These are phyloP conservation scores for Plutomurus gul DNA, from an alignment of 1,140 invertebrate species.

Conservation along the genomic window DNA sequence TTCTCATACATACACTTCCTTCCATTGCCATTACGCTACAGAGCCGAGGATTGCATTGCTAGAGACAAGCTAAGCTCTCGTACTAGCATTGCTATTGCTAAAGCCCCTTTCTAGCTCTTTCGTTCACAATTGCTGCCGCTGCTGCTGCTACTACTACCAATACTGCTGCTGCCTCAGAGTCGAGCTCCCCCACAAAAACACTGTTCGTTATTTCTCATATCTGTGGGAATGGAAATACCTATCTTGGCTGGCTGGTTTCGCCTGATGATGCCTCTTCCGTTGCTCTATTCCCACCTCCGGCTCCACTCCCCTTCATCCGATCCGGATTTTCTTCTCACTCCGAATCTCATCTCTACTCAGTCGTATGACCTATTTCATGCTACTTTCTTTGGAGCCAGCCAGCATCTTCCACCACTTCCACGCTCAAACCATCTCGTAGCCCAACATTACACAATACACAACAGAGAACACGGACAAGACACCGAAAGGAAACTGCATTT, in stretches of 20 bases:
- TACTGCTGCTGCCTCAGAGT: not conserved
- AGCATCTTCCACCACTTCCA: not conserved
- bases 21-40: slow-evolving; percentile 14
- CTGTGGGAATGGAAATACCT: slow-evolving; percentile 6
- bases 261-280: slow-evolving; percentile 25
- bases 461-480: no score
- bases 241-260: not conserved
- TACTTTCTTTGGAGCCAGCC: not conserved
- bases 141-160: not conserved
- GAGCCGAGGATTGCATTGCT: slow-evolving; percentile 5
- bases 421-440: not conserved
- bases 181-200: slow-evolving; percentile 5
- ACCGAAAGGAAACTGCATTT: no score
- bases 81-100: no score
- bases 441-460: no score
- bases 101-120: slow-evolving; percentile 3
- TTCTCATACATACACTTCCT: slow-evolving; percentile 5
- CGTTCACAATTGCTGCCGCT: slow-evolving; percentile 4
- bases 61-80: no score
- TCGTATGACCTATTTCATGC: slow-evolving; percentile 21
- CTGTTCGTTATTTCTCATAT: not conserved
- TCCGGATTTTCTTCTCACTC: slow-evolving; percentile 28
- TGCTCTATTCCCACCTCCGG: slow-evolving; percentile 24
- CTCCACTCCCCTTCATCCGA: slow-evolving; percentile 26
- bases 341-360: slow-evolving; percentile 15